These are phyloP conservation scores for Tetropium fuscum DNA, from an alignment of 2,888 invertebrate genomes.

Conservation along the genomic window DNA sequence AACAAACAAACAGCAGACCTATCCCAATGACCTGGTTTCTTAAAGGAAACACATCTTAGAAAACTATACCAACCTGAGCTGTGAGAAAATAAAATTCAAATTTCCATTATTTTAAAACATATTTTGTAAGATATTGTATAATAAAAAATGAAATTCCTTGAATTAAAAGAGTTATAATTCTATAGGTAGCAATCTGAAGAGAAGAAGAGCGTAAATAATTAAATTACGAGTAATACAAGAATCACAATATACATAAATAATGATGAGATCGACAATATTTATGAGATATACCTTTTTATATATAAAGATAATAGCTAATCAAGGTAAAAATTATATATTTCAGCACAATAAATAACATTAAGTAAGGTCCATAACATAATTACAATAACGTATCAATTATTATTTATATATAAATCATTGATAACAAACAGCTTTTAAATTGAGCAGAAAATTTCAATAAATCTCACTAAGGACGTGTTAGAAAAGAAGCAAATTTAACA, in stretches of 20 bases:
- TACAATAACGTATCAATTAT: not conserved
- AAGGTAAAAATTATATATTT: not conserved
- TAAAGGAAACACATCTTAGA: not conserved
- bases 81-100: constrained; percentile 9
- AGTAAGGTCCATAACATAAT: not conserved
- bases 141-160: constrained; percentile 21
- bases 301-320: not conserved
- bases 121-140: constrained; percentile 8
- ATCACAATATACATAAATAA: too few species aligned
- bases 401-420: not conserved
- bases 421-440: not conserved
- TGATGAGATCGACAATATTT: too few species aligned
- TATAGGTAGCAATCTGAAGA: too few species aligned
- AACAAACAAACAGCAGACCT: too few species aligned
- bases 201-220: too few species aligned
- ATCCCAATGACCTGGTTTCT: constrained; percentile 13
- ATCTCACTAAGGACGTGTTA: not conserved
- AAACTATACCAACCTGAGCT: constrained; percentile 9
- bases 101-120: constrained; percentile 24
- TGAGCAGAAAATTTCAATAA: not conserved
- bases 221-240: too few species aligned
- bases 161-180: not conserved
- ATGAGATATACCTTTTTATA: too few species aligned
- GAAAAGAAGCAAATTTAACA: not conserved
- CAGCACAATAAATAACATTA: not conserved